Evolutionary conservation across 2,113 vertebrate genomes (phyloP).

Genomic region (Potamarius usumacintae): DNA sequence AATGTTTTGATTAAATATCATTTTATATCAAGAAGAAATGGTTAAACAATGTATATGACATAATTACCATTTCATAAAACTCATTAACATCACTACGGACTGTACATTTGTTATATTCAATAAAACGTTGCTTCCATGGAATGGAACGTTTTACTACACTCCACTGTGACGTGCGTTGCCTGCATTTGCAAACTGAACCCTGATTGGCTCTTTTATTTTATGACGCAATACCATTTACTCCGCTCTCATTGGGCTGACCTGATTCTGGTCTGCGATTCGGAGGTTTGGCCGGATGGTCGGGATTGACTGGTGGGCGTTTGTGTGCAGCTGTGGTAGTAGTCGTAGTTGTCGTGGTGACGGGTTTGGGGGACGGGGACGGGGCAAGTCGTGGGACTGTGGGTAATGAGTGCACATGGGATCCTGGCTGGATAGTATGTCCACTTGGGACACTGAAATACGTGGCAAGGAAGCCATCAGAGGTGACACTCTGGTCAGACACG

Average conservation of each 20-base stretch:
- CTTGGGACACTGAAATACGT: slow-evolving; percentile 68
- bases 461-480: slow-evolving; percentile 85
- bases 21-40: neutral
- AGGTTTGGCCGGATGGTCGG: slow-evolving; percentile 4
- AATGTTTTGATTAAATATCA: neutral
- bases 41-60: neutral
- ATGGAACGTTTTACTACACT: neutral
- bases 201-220: neutral
- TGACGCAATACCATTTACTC: neutral
- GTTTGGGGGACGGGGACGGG: slow-evolving; percentile 48
- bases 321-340: neutral
- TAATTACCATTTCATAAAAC: neutral
- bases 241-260: slow-evolving; percentile 44
- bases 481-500: slow-evolving; percentile 87
- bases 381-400: slow-evolving; percentile 15
- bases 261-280: slow-evolving; percentile 11
- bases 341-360: slow-evolving; percentile 36
- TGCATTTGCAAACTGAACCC: neutral
- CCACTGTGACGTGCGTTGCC: neutral
- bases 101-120: neutral
- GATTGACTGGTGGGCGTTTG: slow-evolving; percentile 50
- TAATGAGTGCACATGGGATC: slow-evolving; percentile 25
- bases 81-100: too few relatives aligned
- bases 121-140: neutral
- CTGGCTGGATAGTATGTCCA: slow-evolving; percentile 38